Conservation (phyloP, 2,797 vertebrate species). For the Myoxocephalus aenaeus region DNA sequence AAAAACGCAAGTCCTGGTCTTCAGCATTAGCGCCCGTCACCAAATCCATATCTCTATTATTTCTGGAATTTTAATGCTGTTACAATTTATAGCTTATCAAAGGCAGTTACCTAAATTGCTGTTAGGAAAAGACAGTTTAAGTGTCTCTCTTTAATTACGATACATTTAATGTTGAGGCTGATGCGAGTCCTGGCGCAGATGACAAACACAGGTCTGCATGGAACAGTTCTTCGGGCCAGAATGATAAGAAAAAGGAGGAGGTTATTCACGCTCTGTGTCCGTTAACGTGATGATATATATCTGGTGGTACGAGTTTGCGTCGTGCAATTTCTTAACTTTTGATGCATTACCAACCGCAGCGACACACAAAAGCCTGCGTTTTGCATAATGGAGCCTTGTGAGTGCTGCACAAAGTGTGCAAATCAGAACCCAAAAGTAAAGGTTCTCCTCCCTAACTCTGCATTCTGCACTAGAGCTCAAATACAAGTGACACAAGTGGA, state of each 20-base stretch:
- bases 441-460: neutral
- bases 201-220: slow-evolving; percentile 85
- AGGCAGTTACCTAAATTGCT: slow-evolving; percentile 99
- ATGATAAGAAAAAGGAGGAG: slow-evolving; percentile 15
- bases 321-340: neutral
- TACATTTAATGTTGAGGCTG: slow-evolving; percentile 94
- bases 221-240: slow-evolving; percentile 58
- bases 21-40: slow-evolving; percentile 93
- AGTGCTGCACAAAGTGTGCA: neutral
- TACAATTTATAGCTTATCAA: slow-evolving; percentile 98
- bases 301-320: neutral
- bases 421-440: neutral
- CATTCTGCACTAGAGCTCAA: neutral
- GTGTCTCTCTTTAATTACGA: slow-evolving; percentile 98
- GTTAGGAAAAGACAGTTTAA: slow-evolving; percentile 98
- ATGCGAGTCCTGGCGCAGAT: slow-evolving; percentile 87
- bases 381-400: neutral
- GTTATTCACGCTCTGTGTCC: neutral
- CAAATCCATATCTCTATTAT: slow-evolving; percentile 97
- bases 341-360: neutral
- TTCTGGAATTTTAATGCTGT: slow-evolving; percentile 97
- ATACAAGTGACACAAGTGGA: neutral
- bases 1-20: slow-evolving; percentile 88
- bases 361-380: neutral
- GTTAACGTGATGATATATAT: neutral